Evolutionary conservation across 2,888 invertebrate genomes (phyloP), one percentile per base, ranked within the genome.

Genomic region (Cheilosia vernalis): DNA sequence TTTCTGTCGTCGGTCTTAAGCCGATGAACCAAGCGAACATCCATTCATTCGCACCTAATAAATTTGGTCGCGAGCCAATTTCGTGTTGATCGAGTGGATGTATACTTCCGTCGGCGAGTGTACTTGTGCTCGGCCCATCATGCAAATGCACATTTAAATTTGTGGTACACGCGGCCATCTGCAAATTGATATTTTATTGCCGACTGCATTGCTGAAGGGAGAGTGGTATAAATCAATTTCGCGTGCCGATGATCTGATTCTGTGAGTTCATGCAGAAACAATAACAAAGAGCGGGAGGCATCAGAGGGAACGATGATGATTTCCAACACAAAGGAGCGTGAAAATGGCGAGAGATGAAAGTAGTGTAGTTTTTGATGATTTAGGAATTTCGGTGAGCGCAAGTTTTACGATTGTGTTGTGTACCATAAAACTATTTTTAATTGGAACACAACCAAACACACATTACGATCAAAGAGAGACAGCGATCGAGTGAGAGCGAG

Each of bases 131-230:
- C 13, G 24, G 17, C 15, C 33, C 60, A 55, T 67, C 60, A 55
- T 67, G 66, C 61, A 61, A 61, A 63, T 73, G 51, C 30, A 21
- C 15, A n/a, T 77, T 61, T 42, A 17, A 53, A 33, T 61, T 37
- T 44, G 47, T n/a, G 33, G 33, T 53, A 24, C 53, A 42, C 37
- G 33, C 30, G 10, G 17, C 6, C 4, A n/a, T 61, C 58, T 49
- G 56, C 67, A 78, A 83, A 83, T 78, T 83, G 73, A 73, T 78
- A 78, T 83, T 78, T 83, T 73, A 83, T 83, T 78, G 69, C 73
- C 42, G 49, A 61, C 49, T 66, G 56, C 61, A 27, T 67, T 61
- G 55, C 56, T 30, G 37, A 9, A 9, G 9, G 30, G 9, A 24
- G 21, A 30, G 13, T 55, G 40, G 66, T 63, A 73, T 83, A 47